Conservation (phyloP, 2,113 vertebrate species). For the Melanerpes aurifrons region DNA sequence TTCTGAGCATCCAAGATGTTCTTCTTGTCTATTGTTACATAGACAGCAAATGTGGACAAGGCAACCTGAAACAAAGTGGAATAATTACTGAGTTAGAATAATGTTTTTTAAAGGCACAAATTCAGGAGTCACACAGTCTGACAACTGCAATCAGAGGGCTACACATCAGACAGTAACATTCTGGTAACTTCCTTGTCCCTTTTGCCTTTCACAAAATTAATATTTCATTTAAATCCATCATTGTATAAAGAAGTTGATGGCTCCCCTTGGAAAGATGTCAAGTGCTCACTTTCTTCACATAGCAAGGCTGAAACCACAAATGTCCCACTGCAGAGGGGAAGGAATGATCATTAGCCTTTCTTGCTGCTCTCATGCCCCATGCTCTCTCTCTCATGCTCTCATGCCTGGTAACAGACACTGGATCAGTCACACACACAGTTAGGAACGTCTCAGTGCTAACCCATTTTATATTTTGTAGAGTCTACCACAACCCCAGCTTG, state of each 20-base stretch:
- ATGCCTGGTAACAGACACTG: not conserved
- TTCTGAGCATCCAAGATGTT: constrained; percentile 91
- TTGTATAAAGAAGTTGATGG: not conserved
- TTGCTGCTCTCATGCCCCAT: not conserved
- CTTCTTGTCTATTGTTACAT: constrained; percentile 76
- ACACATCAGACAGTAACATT: not conserved
- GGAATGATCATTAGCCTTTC: not conserved
- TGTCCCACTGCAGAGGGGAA: not conserved
- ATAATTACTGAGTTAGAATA: not conserved
- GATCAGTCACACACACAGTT: not conserved
- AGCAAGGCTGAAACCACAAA: not conserved
- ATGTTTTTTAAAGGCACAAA: not conserved
- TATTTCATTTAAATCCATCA: not conserved
- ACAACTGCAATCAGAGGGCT: not conserved
- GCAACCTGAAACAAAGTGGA: constrained; percentile 69
- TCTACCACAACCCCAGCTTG: not conserved
- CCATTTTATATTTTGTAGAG: not conserved
- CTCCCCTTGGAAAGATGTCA: not conserved
- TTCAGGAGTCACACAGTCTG: not conserved
- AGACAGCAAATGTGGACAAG: constrained; percentile 88
- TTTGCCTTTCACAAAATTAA: not conserved
- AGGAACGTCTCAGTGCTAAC: not conserved
- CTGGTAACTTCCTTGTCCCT: not conserved
- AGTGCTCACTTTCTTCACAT: not conserved
- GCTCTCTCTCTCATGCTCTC: not conserved